A percentile compares a stretch with the other conserved stretches of the same genome.
phyloP scores from a whole-genome alignment of 2,888 invertebrate species.

The Drosophila mercatorum region DNA sequence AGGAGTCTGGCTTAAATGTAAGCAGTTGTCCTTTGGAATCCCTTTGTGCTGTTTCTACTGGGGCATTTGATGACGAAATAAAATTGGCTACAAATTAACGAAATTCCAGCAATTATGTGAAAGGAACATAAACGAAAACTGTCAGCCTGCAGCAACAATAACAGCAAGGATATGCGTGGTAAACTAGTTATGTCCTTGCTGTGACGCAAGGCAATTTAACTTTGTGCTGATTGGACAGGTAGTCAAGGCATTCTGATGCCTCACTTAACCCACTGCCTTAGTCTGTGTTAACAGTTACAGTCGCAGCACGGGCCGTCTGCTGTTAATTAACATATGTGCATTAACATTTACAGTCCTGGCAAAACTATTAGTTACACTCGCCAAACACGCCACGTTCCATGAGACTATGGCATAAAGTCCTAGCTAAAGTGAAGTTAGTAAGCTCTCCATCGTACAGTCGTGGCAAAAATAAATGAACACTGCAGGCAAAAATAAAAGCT shows the following conservation, averaged over 20 bases:
- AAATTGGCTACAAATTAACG: slow-evolving; percentile 75
- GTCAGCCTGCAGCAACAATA: slow-evolving; percentile 48
- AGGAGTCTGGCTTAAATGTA: slow-evolving; percentile 16
- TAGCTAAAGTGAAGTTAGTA: too few species aligned
- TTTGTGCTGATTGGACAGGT: slow-evolving; percentile 40
- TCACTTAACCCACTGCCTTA: slow-evolving; percentile 28
- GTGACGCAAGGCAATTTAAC: slow-evolving; percentile 59
- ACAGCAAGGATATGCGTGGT: slow-evolving; percentile 44
- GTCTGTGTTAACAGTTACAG: slow-evolving; percentile 6
- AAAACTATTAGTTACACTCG: too few species aligned
- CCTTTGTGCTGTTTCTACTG: slow-evolving; percentile 18
- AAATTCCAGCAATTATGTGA: slow-evolving; percentile 73
- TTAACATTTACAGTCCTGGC: too few species aligned
- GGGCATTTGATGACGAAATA: slow-evolving; percentile 55
- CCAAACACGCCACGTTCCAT: too few species aligned
- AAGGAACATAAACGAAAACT: slow-evolving; percentile 44
- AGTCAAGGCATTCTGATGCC: slow-evolving; percentile 20
- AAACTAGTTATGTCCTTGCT: slow-evolving; percentile 26
- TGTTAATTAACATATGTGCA: too few species aligned
- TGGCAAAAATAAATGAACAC: neutral
- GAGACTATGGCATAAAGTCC: too few species aligned
- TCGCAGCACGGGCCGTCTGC: too few species aligned
- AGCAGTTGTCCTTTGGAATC: slow-evolving; percentile 46
- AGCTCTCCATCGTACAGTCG: neutral
- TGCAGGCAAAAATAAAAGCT: too few species aligned